Evolutionary conservation across 2,113 vertebrate genomes (phyloP).

Genomic region (Phrynosoma platyrhinos): DNA sequence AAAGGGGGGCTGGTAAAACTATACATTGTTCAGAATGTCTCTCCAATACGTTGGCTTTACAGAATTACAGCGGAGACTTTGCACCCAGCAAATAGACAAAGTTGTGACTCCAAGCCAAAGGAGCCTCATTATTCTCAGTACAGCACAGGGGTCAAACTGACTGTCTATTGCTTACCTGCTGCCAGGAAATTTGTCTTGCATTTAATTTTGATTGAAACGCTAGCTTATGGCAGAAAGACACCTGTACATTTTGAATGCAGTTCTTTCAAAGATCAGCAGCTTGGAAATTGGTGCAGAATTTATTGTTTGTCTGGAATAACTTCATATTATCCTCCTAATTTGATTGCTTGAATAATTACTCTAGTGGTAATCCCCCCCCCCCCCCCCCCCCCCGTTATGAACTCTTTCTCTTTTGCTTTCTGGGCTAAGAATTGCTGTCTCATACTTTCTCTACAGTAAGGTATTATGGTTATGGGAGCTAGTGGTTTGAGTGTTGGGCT

Average conservation of each 20-base stretch:
- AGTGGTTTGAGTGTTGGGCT: background rate
- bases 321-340: background rate
- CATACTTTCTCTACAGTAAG: background rate
- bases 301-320: background rate
- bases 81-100: fast-evolving
- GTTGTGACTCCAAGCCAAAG: background rate
- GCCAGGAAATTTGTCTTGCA: constrained; percentile 13
- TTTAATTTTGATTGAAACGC: constrained; percentile 24
- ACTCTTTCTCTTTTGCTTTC: background rate
- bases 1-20: background rate
- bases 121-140: constrained; percentile 3
- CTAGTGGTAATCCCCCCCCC: background rate
- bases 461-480: background rate
- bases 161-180: background rate
- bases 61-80: background rate
- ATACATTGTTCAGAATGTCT: constrained; percentile 25
- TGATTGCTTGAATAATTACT: constrained; percentile 18
- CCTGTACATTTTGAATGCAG: background rate
- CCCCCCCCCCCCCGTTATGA: background rate
- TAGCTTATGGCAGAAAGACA: background rate
- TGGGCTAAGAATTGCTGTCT: background rate
- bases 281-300: background rate
- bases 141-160: background rate
- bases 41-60: background rate
- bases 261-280: background rate